A percentile compares a stretch with the other conserved stretches of the same genome.
phyloP scores from a whole-genome alignment of 2,888 invertebrate genomes.

The Caenorhabditis sp. region DNA sequence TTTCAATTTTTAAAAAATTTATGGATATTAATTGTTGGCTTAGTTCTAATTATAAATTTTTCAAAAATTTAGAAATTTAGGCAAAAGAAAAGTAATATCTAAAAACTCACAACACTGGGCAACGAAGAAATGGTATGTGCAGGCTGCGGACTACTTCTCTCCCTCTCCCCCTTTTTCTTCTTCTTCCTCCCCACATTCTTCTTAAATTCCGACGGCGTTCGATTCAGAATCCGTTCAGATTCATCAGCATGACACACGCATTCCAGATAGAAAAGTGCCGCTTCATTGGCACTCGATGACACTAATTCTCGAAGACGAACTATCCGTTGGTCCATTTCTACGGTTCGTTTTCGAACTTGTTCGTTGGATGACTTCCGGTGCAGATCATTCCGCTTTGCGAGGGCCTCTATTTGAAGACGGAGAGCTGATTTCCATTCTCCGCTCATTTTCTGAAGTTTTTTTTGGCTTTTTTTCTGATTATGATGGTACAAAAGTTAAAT shows the following conservation, averaged over 20 bases:
- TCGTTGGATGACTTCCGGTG: conserved; percentile 62
- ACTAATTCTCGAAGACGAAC: conserved; percentile 71
- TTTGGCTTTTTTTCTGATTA: background rate
- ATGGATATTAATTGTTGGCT: too few relatives aligned
- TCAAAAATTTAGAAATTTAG: too few relatives aligned
- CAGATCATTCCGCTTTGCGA: conserved; percentile 74
- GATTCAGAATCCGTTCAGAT: conserved; percentile 71
- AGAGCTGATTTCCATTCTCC: conserved; percentile 74
- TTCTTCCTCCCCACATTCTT: conserved; percentile 44
- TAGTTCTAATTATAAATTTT: too few relatives aligned
- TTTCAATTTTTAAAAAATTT: too few relatives aligned
- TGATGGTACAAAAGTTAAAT: background rate
- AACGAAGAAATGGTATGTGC: conserved; percentile 33
- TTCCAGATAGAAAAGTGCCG: conserved; percentile 76
- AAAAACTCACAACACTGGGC: conserved; percentile 51
- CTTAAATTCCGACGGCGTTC: conserved; percentile 14
- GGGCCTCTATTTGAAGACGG: conserved; percentile 74
- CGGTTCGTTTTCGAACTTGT: conserved; percentile 62
- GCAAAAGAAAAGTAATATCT: too few relatives aligned
- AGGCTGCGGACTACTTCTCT: conserved; percentile 13
- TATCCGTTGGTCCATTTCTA: conserved; percentile 73
- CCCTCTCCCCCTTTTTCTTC: conserved; percentile 29
- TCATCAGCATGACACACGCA: conserved; percentile 76
- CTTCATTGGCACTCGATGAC: conserved; percentile 68
- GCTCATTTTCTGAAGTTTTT: conserved; percentile 25